Conservation (phyloP, 2,113 vertebrate species). For the Petrocephalus microphthalmus region DNA sequence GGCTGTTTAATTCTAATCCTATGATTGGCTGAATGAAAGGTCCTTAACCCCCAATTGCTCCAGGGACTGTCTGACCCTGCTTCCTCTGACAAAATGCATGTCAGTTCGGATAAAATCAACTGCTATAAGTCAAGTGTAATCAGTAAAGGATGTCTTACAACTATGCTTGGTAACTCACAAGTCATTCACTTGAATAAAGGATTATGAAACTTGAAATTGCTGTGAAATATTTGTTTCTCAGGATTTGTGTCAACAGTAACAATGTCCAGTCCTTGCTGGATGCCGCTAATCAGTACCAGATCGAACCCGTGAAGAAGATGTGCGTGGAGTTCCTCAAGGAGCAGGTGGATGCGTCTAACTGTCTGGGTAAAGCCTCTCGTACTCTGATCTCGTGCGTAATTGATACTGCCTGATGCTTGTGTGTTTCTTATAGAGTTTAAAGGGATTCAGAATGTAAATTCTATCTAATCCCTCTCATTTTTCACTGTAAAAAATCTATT, state of each 20-base stretch:
- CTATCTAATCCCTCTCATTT: not conserved
- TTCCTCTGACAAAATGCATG: not conserved
- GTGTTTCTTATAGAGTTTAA: not conserved
- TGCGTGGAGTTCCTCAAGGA: conserved; percentile 95
- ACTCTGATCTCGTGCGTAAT: not conserved
- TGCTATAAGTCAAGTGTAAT: not conserved
- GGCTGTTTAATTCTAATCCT: not conserved
- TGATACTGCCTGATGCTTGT: not conserved
- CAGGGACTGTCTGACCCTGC: not conserved
- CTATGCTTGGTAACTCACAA: not conserved
- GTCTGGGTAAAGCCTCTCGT: conserved; percentile 68
- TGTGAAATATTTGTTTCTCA: conserved; percentile 42
- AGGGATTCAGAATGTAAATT: not conserved
- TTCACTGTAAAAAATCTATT: not conserved
- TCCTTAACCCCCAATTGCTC: not conserved
- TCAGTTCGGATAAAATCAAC: not conserved
- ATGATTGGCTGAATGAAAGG: not conserved
- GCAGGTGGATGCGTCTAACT: conserved; percentile 94
- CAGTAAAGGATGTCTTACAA: not conserved
- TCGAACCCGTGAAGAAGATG: conserved; percentile 98
- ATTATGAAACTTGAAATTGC: not conserved
- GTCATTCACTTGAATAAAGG: not conserved
- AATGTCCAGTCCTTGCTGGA: conserved; percentile 93
- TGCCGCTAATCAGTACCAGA: conserved; percentile 96
- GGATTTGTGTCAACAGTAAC: conserved; percentile 95